These are phyloP conservation scores for Toxonevra muliebris DNA, from an alignment of 2,888 invertebrate genomes.

Conservation along the genomic window DNA sequence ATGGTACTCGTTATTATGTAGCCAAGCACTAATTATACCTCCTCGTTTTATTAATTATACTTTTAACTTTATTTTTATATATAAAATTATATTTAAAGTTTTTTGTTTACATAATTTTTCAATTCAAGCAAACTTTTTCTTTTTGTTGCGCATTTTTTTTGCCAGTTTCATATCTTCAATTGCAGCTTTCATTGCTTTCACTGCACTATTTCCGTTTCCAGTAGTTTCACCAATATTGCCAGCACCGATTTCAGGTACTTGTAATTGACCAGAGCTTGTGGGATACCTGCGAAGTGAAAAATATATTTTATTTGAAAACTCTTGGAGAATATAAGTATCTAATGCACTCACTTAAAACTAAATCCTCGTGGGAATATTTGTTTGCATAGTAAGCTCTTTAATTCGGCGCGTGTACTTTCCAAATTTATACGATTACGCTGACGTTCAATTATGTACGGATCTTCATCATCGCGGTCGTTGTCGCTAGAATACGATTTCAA, in stretches of 20 bases:
- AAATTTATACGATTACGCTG: slow-evolving; percentile 59
- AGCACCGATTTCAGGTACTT: slow-evolving; percentile 40
- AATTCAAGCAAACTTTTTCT: slow-evolving; percentile 38
- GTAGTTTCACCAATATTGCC: background rate
- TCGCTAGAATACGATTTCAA: slow-evolving; percentile 41
- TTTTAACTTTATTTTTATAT: slow-evolving; percentile 11
- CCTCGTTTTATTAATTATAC: background rate
- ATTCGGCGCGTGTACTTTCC: slow-evolving; percentile 48
- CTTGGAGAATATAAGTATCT: background rate
- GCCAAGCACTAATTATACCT: slow-evolving; percentile 70
- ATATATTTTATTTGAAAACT: background rate
- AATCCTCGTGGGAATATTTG: slow-evolving; percentile 76
- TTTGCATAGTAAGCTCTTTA: slow-evolving; percentile 63
- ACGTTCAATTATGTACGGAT: slow-evolving; percentile 57
- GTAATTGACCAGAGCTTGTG: slow-evolving; percentile 56
- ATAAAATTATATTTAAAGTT: slow-evolving; percentile 25
- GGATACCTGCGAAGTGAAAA: slow-evolving; percentile 59
- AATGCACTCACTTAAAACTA: slow-evolving; percentile 66
- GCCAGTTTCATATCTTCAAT: slow-evolving; percentile 61
- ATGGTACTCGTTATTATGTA: slow-evolving; percentile 77
- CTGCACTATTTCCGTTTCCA: slow-evolving; percentile 61
- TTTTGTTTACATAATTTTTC: slow-evolving; percentile 23
- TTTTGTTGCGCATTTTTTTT: slow-evolving; percentile 60
- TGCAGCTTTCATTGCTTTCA: slow-evolving; percentile 69
- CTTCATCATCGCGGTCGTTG: slow-evolving; percentile 61